phyloP scores from a whole-genome alignment of 2,113 vertebrate genomes.

The Ochotona curzoniae region DNA sequence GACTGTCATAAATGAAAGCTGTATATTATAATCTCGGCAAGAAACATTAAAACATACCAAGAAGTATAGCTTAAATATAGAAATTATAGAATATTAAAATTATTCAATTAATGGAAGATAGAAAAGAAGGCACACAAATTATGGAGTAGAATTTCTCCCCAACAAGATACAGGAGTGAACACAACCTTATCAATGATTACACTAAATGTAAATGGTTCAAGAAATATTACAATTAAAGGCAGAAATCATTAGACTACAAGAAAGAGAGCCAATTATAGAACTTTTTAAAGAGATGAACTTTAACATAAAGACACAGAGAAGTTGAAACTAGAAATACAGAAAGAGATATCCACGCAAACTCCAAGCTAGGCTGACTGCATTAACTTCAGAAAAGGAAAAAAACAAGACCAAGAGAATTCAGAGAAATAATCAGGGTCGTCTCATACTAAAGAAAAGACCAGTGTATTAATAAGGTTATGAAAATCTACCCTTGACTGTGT shows the following conservation, averaged over 20 bases:
- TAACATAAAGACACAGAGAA: not conserved
- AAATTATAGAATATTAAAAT: not conserved
- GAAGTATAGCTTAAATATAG: not conserved
- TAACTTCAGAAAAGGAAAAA: not conserved
- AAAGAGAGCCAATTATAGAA: not conserved
- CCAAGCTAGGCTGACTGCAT: not conserved
- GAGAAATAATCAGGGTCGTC: not conserved
- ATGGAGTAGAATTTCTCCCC: not conserved
- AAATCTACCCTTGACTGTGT: not conserved
- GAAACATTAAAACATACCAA: not conserved
- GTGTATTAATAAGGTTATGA: not conserved
- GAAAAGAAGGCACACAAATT: not conserved
- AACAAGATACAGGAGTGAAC: not conserved
- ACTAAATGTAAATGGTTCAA: constrained; percentile 7
- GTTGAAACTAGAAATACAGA: not conserved
- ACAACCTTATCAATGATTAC: not conserved
- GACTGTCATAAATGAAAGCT: not conserved
- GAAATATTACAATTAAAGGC: not conserved
- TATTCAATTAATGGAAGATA: not conserved
- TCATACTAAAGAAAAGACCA: not conserved
- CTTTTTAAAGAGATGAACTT: not conserved
- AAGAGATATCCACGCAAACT: not conserved
- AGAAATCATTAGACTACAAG: not conserved
- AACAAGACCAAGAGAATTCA: not conserved
- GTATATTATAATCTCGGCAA: not conserved